phyloP scores from a whole-genome alignment of 2,888 invertebrate genomes.

The Mythimna albipuncta region DNA sequence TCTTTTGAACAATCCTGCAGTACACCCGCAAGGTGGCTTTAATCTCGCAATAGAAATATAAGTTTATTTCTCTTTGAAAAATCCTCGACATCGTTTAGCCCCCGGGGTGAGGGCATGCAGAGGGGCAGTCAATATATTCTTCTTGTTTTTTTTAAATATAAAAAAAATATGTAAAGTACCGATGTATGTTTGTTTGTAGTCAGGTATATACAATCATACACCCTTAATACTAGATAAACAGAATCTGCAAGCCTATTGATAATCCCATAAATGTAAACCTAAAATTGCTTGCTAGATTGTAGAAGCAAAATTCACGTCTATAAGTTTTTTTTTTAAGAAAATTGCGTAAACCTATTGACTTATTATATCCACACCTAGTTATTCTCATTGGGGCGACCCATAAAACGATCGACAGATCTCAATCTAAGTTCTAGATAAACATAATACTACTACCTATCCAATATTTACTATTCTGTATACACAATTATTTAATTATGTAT shows the following conservation, averaged over 20 bases:
- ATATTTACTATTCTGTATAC: constrained; percentile 20
- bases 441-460: neutral
- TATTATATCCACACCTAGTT: neutral
- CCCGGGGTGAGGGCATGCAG: too few relatives aligned
- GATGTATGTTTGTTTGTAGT: too few relatives aligned
- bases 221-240: neutral
- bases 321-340: neutral
- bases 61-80: too few relatives aligned
- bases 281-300: neutral
- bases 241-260: neutral
- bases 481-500: constrained; percentile 41
- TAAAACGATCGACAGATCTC: neutral
- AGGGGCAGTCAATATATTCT: too few relatives aligned
- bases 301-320: neutral
- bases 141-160: too few relatives aligned
- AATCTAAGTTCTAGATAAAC: neutral
- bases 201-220: too few relatives aligned
- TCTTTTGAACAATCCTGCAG: too few relatives aligned
- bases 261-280: neutral
- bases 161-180: too few relatives aligned
- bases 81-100: too few relatives aligned
- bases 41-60: too few relatives aligned
- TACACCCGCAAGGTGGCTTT: too few relatives aligned
- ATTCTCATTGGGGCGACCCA: neutral
- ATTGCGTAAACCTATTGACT: neutral